These are phyloP conservation scores for Halichondria panicea DNA, from an alignment of 37 sponge, comb jelly and placozoan species.

Conservation along the genomic window DNA sequence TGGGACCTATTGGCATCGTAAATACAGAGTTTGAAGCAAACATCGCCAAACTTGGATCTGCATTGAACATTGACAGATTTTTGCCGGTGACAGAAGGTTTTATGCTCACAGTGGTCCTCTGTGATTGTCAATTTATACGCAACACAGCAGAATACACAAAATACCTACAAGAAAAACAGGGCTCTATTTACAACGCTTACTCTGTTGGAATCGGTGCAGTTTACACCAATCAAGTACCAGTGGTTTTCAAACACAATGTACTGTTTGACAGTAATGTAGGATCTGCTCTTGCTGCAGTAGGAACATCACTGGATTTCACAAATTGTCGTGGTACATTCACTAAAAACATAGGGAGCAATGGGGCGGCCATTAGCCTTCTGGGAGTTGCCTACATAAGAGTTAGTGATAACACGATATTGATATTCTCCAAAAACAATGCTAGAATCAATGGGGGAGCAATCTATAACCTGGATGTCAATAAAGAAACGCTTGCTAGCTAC, in stretches of 20 bases:
- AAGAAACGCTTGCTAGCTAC: slow-evolving; percentile 5
- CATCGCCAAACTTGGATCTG: slow-evolving; percentile 40
- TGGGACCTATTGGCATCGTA: neutral
- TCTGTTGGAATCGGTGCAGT: slow-evolving; percentile 36
- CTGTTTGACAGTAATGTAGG: slow-evolving; percentile 45
- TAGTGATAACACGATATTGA: neutral
- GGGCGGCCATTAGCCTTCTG: slow-evolving; percentile 55
- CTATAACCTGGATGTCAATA: slow-evolving; percentile 24
- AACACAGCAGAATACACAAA: neutral
- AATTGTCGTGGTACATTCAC: neutral
- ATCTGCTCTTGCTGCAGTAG: slow-evolving; percentile 44
- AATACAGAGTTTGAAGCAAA: slow-evolving; percentile 22
- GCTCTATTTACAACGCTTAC: neutral
- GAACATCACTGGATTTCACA: slow-evolving; percentile 16
- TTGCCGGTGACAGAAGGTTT: neutral
- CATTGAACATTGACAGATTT: slow-evolving; percentile 16
- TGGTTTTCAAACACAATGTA: slow-evolving; percentile 19
- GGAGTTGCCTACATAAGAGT: slow-evolving; percentile 22
- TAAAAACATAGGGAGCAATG: slow-evolving; percentile 18
- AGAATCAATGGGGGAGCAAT: slow-evolving; percentile 49
- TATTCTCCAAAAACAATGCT: slow-evolving; percentile 43
- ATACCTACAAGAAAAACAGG: neutral
- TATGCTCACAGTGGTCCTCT: neutral
- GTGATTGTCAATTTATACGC: slow-evolving; percentile 7
- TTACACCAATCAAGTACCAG: slow-evolving; percentile 29